Base-by-base conservation (phyloP, 92 coral and sea anemone genomes). In the Pocillopora grandis region DNA sequence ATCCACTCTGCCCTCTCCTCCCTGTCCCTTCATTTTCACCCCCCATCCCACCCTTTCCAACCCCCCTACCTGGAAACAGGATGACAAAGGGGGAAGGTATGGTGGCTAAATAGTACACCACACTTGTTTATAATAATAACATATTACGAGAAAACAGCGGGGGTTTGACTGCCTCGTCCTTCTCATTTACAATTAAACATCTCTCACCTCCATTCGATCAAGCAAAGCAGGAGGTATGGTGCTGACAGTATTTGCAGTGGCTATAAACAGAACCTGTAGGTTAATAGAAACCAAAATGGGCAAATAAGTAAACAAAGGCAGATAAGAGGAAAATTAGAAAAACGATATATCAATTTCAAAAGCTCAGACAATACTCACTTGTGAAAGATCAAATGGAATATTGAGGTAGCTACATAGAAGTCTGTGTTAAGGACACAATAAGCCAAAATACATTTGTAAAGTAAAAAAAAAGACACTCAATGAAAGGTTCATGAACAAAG, bases 181-280 rank as follows among this genome's bases (percentile, higher is more conserved):
- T 42, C 52, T 42, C 52, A 37, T 59, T 20, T 70, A 58, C 1
- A 17, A 35, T 15, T 2, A 3, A 75, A 3, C n/a, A 3, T 2
- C 42, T 11, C 88, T 71, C 64, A 94, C 98, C 93, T 94, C 98
- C 98, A 94, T 94, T 58, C 98, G 95, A 83, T 94, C 98, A 48
- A 94, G 80, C 35, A 94, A 81, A 15, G 98, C 93, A 10, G 98
- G 87, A 69, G 98, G 98, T 80, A 94, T 92, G 18, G 95, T 87
- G 76, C 92, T 84, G 9, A 93, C 89, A 7, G 90, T 80, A 81
- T 94, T 94, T 9, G 98, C 98, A 9, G 98, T 92, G 35, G 98
- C 98, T 60, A 94, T 91, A 76, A 94, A 94, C 77, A 94, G 67
- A 15, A 94, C 98, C 98, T 94, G 79, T n/a, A 62, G 56, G 86